phyloP scores from a whole-genome alignment of 2,888 invertebrate species.

The Phyto melanocephala region DNA sequence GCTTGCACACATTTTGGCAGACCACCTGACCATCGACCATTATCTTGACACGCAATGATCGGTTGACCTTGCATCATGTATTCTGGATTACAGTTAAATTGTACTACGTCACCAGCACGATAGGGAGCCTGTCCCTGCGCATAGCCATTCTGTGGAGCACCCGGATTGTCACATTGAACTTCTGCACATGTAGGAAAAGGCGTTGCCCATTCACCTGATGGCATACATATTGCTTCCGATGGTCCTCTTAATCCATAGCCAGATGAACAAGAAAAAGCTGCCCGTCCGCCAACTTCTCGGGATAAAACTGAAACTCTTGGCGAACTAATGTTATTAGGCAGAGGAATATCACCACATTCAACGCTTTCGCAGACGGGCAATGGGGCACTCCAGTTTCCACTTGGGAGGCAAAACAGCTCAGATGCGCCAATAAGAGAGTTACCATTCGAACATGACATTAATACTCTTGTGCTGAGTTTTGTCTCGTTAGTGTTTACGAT shows the following conservation, averaged over 20 bases:
- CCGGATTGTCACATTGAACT: conserved; percentile 88
- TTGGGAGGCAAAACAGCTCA: conserved; percentile 87
- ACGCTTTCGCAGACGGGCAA: conserved; percentile 92
- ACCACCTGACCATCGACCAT: conserved; percentile 90
- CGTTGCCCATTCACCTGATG: conserved; percentile 88
- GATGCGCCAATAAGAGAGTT: conserved; percentile 89
- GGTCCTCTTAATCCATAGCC: conserved; percentile 88
- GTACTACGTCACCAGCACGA: conserved; percentile 90
- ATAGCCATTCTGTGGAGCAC: conserved; percentile 87
- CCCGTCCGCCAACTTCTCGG: conserved; percentile 88
- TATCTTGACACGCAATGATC: conserved; percentile 93
- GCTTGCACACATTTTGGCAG: conserved; percentile 92
- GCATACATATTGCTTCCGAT: conserved; percentile 86
- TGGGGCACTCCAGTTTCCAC: conserved; percentile 91
- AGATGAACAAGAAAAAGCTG: conserved; percentile 88
- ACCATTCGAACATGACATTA: conserved; percentile 88
- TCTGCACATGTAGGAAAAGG: conserved; percentile 89
- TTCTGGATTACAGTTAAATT: conserved; percentile 92
- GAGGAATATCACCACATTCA: conserved; percentile 88
- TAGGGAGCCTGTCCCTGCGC: conserved; percentile 88
- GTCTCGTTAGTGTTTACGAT: conserved; percentile 86
- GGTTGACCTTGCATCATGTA: conserved; percentile 94
- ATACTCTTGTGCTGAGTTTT: conserved; percentile 86
- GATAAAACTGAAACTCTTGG: conserved; percentile 87
- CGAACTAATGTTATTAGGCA: conserved; percentile 81